Percentiles rank a stretch among this genome's conserved stretches.
Conservation (phyloP, 2,113 vertebrate species). For the Aegotheles bennettii region DNA sequence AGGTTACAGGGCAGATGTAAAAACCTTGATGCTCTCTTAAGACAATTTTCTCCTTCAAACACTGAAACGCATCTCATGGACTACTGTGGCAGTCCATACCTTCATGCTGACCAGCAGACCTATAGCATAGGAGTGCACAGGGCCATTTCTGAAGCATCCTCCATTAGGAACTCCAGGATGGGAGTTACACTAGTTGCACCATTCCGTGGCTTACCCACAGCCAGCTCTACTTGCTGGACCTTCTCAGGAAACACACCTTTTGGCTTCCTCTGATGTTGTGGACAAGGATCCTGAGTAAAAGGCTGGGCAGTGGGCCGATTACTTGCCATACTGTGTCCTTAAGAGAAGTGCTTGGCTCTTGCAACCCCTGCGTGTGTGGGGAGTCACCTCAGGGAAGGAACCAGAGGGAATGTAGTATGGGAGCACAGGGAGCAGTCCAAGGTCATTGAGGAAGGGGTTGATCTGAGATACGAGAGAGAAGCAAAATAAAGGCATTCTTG, state of each 20-base stretch:
- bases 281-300: background rate
- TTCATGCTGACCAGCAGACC: background rate
- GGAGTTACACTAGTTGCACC: background rate
- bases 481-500: background rate
- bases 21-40: background rate
- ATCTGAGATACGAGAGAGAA: background rate
- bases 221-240: background rate
- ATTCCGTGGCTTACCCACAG: background rate
- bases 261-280: background rate
- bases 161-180: background rate
- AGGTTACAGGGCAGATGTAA: background rate
- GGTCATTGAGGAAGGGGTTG: background rate
- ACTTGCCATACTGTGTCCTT: background rate
- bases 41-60: background rate
- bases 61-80: background rate
- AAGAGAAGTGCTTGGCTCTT: background rate
- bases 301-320: background rate
- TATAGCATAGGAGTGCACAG: background rate
- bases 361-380: fast-evolving
- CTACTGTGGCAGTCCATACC: background rate
- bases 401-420: background rate
- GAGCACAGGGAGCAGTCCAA: background rate
- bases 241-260: background rate
- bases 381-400: background rate
- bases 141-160: background rate